A percentile compares a stretch with the other conserved stretches of the same genome.
phyloP scores from a whole-genome alignment of 2,888 invertebrate species.

The Pheosia tremula region DNA sequence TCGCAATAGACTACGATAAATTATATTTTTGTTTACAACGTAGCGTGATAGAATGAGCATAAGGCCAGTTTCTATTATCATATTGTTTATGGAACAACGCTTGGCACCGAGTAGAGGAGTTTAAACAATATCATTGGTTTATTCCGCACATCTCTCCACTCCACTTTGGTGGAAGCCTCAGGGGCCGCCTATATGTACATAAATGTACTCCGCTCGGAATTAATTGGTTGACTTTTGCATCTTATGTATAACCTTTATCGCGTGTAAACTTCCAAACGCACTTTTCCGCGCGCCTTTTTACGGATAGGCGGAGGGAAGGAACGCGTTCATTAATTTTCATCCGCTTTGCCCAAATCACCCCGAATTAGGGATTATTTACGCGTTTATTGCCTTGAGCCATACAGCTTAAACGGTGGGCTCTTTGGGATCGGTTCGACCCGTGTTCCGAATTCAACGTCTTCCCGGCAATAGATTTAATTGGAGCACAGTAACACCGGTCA shows the following conservation, averaged over 20 bases:
- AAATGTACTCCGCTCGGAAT: constrained; percentile 31
- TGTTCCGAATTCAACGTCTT: constrained; percentile 16
- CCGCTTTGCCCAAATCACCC: constrained; percentile 56
- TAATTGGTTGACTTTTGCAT: constrained; percentile 42
- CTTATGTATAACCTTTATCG: constrained; percentile 49
- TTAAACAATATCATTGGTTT: too few species aligned
- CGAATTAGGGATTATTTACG: constrained; percentile 53
- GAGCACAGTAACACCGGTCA: constrained; percentile 14
- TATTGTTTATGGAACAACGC: too few species aligned
- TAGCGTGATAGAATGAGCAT: constrained; percentile 7
- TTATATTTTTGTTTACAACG: not conserved
- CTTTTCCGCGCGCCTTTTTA: constrained; percentile 42
- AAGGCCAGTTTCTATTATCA: too few species aligned
- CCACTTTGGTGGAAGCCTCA: too few species aligned
- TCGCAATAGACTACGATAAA: not conserved
- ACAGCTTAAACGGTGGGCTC: constrained; percentile 23
- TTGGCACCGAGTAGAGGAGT: too few species aligned
- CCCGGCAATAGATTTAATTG: constrained; percentile 16
- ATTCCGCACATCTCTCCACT: too few species aligned
- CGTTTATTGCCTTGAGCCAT: constrained; percentile 42
- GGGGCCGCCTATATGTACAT: constrained; percentile 10
- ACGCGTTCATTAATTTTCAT: constrained; percentile 61
- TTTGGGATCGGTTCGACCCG: constrained; percentile 29
- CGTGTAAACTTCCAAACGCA: constrained; percentile 51
- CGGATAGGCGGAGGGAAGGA: constrained; percentile 35